Base-by-base conservation (phyloP, 2,113 vertebrate genomes). In the Serinus canaria region DNA sequence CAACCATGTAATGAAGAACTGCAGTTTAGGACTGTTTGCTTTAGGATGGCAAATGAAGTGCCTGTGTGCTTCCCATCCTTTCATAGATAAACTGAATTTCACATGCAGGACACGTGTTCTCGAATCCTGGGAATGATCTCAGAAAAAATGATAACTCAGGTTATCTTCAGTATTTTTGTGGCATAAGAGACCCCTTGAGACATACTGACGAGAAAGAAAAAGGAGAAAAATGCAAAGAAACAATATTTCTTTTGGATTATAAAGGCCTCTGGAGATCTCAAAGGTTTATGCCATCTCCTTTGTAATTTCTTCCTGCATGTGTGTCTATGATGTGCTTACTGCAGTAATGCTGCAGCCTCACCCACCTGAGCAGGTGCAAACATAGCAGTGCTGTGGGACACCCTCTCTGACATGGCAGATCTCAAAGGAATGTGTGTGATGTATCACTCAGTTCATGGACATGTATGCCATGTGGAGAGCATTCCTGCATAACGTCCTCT, bases 401-500 rank as follows among this genome's bases (percentile, higher is more conserved):
- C 9, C 13, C 17, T 68, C 22, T 87, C 60, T 92, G 78, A 74
- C 74, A 80, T 9, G 74, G 73, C 41, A 60, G 73, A 47, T 84
- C 49, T 58, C 1, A 1, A 66, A 88, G 84, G 93, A 96, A 92
- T 87, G 82, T 52, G 6, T 72, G 31, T 95, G 81, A 79, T 75
- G 16, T 56, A 66, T 89, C 56, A 41, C 56, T 75, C 50, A 60
- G 49, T 27, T 89, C 60, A 60, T 56, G 80, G 77, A 82, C 53
- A 55, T 15, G 17, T 72, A 28, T 82, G 80, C 73, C 52, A 49
- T 92, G 70, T 75, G 49, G 53, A 87, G 69, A n/a, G 62, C 77
- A 91, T 95, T 93, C 93, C 94, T 92, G 84, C 81, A 84, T 92
- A 92, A 94, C 84, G 27, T 37, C 47, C 74, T 84, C 25, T 76